Conservation (phyloP, 2,113 vertebrate species). For the Gadus macrocephalus region DNA sequence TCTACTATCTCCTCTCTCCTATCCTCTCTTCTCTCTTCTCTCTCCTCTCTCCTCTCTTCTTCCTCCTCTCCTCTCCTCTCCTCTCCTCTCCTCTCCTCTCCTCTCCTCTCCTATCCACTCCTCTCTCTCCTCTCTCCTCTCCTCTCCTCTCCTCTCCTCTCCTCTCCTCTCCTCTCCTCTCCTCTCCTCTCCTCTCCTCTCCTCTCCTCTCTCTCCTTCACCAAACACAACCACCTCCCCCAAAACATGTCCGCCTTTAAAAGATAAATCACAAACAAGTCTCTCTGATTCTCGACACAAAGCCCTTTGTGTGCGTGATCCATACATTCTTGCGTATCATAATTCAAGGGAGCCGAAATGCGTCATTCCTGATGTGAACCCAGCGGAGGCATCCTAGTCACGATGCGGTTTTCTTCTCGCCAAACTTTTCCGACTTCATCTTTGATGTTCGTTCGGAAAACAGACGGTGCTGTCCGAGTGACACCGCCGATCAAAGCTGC, state of each 20-base stretch:
- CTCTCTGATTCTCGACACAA: slow-evolving; percentile 47
- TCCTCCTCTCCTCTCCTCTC: slow-evolving; percentile 1
- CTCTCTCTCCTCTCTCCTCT: slow-evolving; percentile 2
- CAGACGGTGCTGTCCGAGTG: slow-evolving; percentile 35
- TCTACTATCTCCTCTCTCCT: too few relatives aligned
- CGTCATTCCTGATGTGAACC: slow-evolving; percentile 35
- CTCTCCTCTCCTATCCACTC: slow-evolving; percentile 14
- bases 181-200: slow-evolving; percentile 16
- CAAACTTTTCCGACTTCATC: slow-evolving; percentile 36
- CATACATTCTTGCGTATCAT: slow-evolving; percentile 44
- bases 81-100: slow-evolving; percentile 3
- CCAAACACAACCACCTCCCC: not conserved
- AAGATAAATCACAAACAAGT: slow-evolving; percentile 51
- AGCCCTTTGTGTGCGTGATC: slow-evolving; percentile 31
- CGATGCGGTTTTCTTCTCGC: slow-evolving; percentile 49
- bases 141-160: slow-evolving; percentile 15
- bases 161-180: not conserved
- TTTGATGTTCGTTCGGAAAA: slow-evolving; percentile 58
- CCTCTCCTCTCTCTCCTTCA: not conserved
- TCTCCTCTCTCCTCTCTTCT: too few relatives aligned
- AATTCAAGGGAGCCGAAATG: slow-evolving; percentile 52
- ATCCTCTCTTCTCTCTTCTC: too few relatives aligned
- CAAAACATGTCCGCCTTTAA: slow-evolving; percentile 26
- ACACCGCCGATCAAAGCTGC: slow-evolving; percentile 18
- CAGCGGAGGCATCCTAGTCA: slow-evolving; percentile 35